A percentile compares a stretch with the other conserved stretches of the same genome.
phyloP scores from a whole-genome alignment of 37 sponge, comb jelly and placozoan genomes.

The Sycon ciliatum region DNA sequence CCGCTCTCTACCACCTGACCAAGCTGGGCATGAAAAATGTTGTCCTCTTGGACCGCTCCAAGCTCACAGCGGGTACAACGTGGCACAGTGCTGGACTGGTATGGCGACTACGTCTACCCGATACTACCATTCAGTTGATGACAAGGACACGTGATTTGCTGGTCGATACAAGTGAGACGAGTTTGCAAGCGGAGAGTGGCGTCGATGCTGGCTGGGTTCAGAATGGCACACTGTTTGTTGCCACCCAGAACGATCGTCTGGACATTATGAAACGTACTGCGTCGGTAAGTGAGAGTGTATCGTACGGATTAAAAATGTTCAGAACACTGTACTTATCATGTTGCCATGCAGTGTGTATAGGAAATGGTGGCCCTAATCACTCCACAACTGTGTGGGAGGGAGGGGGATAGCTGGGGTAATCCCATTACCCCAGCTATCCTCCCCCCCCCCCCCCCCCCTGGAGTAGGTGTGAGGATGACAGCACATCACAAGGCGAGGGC shows the following conservation, averaged over 20 bases:
- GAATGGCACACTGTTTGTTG: constrained; percentile 54
- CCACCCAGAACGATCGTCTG: constrained; percentile 47
- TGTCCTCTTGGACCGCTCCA: constrained; percentile 51
- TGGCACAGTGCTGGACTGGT: constrained; percentile 83
- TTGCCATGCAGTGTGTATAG: too few species aligned
- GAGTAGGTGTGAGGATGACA: too few species aligned
- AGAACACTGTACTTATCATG: too few species aligned
- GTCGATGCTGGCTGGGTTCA: constrained; percentile 24
- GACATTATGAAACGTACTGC: constrained; percentile 30
- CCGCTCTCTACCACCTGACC: constrained; percentile 67
- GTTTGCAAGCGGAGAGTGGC: not conserved
- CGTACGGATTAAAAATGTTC: too few species aligned
- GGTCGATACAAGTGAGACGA: constrained; percentile 1
- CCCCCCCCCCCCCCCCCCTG: too few species aligned
- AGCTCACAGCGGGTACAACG: constrained; percentile 59
- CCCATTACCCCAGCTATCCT: too few species aligned
- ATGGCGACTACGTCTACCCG: constrained; percentile 21
- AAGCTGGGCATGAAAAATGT: constrained; percentile 59
- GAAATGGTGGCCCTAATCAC: too few species aligned
- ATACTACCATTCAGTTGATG: constrained; percentile 14
- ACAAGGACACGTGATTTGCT: constrained; percentile 17
- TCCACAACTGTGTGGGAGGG: too few species aligned
- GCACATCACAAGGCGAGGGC: too few species aligned
- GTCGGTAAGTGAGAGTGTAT: too few species aligned
- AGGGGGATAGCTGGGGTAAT: too few species aligned